Evolutionary conservation across 2,888 invertebrate genomes (phyloP).

Genomic region (Plebejus argus): DNA sequence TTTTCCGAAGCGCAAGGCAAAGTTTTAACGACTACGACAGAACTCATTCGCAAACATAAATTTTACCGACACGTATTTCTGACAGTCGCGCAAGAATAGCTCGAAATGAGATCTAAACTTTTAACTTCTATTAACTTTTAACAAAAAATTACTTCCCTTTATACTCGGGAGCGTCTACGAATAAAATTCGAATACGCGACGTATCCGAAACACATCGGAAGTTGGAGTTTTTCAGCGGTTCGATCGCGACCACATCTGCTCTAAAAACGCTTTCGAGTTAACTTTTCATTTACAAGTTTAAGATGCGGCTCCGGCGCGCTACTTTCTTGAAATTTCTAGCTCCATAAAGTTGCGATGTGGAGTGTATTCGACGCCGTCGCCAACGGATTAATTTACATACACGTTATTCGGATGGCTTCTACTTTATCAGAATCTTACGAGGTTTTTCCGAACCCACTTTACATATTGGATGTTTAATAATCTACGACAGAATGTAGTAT

Average conservation of each 20-base stretch:
- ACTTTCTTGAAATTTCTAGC: constrained; percentile 19
- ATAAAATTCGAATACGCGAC: constrained; percentile 26
- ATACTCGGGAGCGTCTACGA: background rate
- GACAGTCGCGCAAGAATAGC: constrained; percentile 39
- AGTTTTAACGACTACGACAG: constrained; percentile 55
- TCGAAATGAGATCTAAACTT: constrained; percentile 39
- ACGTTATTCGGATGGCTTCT: constrained; percentile 7
- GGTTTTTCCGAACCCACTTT: constrained; percentile 5
- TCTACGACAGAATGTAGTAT: background rate
- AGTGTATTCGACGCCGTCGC: constrained; percentile 15
- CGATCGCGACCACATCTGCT: constrained; percentile 31
- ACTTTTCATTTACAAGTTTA: constrained; percentile 75
- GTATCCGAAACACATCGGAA: constrained; percentile 13
- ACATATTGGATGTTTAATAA: background rate
- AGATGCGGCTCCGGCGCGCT: constrained; percentile 46
- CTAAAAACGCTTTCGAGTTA: constrained; percentile 47
- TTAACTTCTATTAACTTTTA: constrained; percentile 38
- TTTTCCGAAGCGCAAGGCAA: constrained; percentile 41
- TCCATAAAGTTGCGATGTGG: constrained; percentile 21
- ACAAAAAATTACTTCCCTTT: constrained; percentile 35
- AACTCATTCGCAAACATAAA: constrained; percentile 54
- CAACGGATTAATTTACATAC: constrained; percentile 23
- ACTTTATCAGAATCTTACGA: background rate
- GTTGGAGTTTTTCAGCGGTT: constrained; percentile 24
- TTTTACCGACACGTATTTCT: constrained; percentile 49